These are phyloP conservation scores for Varanus komodoensis DNA, from an alignment of 2,113 vertebrate genomes.

Conservation along the genomic window DNA sequence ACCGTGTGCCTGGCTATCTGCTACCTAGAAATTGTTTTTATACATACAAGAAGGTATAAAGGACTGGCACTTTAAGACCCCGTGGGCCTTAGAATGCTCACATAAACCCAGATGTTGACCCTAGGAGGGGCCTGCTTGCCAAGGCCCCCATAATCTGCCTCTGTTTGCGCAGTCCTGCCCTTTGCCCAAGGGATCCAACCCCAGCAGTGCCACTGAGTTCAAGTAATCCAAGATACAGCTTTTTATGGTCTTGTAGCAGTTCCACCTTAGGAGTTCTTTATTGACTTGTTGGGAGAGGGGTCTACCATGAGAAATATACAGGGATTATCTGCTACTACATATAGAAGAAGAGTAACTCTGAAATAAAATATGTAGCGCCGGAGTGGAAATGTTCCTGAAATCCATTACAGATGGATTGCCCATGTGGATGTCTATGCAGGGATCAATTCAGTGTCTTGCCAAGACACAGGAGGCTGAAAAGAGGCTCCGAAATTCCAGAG, in stretches of 20 bases:
- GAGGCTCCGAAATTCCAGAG: background rate
- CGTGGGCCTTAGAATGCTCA: too few species aligned
- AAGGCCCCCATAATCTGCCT: too few species aligned
- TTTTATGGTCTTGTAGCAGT: too few species aligned
- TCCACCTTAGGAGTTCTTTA: background rate
- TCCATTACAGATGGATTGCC: fast-evolving
- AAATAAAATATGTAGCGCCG: background rate
- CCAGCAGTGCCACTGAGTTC: too few species aligned
- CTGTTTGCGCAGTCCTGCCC: too few species aligned
- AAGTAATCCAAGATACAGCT: background rate
- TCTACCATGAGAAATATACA: background rate
- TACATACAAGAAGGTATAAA: too few species aligned
- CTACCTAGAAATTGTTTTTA: too few species aligned
- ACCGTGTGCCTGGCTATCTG: too few species aligned
- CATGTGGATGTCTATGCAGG: background rate
- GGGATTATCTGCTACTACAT: background rate
- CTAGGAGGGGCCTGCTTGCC: too few species aligned
- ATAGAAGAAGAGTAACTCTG: background rate
- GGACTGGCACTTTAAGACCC: too few species aligned
- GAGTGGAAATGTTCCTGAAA: background rate
- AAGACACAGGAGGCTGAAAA: conserved; percentile 11
- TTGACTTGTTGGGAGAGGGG: background rate
- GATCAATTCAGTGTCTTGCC: conserved; percentile 33
- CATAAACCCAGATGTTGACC: too few species aligned
- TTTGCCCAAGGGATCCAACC: too few species aligned